Evolutionary conservation across 2,888 invertebrate genomes (phyloP).

Genomic region (Hirtodrosophila duncani): DNA sequence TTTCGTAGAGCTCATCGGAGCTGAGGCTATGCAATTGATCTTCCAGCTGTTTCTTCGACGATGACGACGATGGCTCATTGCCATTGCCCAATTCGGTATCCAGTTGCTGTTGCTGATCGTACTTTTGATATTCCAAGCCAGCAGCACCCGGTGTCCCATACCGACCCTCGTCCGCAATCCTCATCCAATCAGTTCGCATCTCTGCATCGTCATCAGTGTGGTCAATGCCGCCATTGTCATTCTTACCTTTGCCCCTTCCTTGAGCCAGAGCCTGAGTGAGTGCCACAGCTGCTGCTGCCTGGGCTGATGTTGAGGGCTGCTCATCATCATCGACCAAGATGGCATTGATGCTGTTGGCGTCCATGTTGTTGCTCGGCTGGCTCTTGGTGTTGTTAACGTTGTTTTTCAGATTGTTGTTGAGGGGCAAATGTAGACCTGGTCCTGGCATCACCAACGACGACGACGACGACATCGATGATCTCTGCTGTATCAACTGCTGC

Average conservation of each 20-base stretch:
- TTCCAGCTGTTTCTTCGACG: slow-evolving; percentile 63
- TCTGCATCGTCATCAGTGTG: slow-evolving; percentile 70
- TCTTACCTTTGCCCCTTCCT: slow-evolving; percentile 11
- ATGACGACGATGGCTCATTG: slow-evolving; percentile 63
- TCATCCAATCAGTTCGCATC: slow-evolving; percentile 78
- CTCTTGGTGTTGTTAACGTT: slow-evolving; percentile 18
- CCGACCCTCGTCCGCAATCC: slow-evolving; percentile 80
- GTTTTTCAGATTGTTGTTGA: slow-evolving; percentile 21
- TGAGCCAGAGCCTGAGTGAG: slow-evolving; percentile 35
- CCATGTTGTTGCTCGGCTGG: slow-evolving; percentile 46
- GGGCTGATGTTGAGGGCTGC: slow-evolving; percentile 60
- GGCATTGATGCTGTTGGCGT: slow-evolving; percentile 56
- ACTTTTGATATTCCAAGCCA: slow-evolving; percentile 78
- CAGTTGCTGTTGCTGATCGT: slow-evolving; percentile 71
- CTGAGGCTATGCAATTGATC: slow-evolving; percentile 72
- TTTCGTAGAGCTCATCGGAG: slow-evolving; percentile 79
- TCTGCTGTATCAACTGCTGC: slow-evolving; percentile 78
- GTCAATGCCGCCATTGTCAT: slow-evolving; percentile 55
- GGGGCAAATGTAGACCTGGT: slow-evolving; percentile 56
- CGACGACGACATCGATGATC: slow-evolving; percentile 75
- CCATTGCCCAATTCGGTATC: slow-evolving; percentile 51
- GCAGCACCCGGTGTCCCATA: slow-evolving; percentile 83
- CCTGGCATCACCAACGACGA: slow-evolving; percentile 56
- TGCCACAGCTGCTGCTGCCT: slow-evolving; percentile 51
- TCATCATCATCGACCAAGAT: slow-evolving; percentile 62